Conservation (phyloP, 2,888 invertebrate genomes). For the Drosophila austrosaltans region DNA sequence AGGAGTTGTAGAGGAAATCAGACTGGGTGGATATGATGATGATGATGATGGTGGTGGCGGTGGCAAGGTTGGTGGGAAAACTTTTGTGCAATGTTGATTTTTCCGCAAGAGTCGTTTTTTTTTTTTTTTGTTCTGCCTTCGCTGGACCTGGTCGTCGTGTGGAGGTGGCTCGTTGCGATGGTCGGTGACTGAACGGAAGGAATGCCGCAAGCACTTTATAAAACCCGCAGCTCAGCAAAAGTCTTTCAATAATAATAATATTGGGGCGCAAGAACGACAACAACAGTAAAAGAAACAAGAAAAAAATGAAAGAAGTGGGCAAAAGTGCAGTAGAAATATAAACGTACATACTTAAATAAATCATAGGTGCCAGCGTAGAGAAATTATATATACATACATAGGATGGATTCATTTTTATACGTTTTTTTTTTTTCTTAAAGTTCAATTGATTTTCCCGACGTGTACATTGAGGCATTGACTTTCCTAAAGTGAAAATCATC, state of each 20-base stretch:
- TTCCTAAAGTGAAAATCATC: no score
- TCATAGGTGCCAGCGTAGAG: constrained; percentile 3
- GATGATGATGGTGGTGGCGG: background rate
- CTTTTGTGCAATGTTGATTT: constrained; percentile 78
- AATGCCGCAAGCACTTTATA: constrained; percentile 61
- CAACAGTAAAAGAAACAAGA: constrained; percentile 16
- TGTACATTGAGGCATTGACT: background rate
- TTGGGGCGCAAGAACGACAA: constrained; percentile 49
- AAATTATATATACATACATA: background rate
- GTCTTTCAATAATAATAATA: constrained; percentile 70
- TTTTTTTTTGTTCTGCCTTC: constrained; percentile 56
- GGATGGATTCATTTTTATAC: no score
- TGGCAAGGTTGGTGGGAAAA: constrained; percentile 44
- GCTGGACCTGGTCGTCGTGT: constrained; percentile 44
- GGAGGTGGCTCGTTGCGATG: constrained; percentile 14
- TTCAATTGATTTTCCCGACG: no score
- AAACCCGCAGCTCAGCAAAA: constrained; percentile 64
- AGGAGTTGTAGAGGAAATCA: background rate
- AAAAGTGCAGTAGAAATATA: constrained; percentile 47
- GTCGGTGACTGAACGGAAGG: constrained; percentile 34
- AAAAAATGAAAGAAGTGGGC: constrained; percentile 29
- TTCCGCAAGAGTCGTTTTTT: constrained; percentile 75
- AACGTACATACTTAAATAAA: constrained; percentile 14
- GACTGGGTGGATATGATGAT: background rate
- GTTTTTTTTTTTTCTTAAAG: no score